phyloP scores from a whole-genome alignment of 2,113 vertebrate species.

The Cervus canadensis region DNA sequence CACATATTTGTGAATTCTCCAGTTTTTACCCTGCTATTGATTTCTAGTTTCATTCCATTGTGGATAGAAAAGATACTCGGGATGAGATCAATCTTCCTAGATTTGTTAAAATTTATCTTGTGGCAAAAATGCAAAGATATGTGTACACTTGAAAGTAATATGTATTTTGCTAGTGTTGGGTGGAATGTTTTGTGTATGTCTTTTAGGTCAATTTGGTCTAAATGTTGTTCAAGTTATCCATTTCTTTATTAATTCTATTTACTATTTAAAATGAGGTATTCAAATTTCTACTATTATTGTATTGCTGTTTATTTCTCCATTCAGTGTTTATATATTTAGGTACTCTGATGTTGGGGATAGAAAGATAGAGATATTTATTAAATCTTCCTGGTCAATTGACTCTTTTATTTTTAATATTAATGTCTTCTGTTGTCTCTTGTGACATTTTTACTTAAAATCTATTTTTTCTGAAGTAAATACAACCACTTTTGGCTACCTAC shows the following conservation, averaged over 20 bases:
- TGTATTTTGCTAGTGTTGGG: not conserved
- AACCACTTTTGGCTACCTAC: not conserved
- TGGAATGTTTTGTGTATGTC: not conserved
- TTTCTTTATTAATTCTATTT: not conserved
- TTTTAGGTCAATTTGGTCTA: not conserved
- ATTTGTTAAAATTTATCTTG: not conserved
- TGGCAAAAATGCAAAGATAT: not conserved
- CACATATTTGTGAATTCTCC: not conserved
- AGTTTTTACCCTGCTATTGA: not conserved
- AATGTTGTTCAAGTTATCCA: not conserved
- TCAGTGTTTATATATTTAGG: not conserved
- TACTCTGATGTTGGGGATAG: not conserved
- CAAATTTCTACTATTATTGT: not conserved
- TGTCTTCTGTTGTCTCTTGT: not conserved
- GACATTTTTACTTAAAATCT: not conserved
- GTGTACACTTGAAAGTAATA: not conserved
- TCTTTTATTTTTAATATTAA: not conserved
- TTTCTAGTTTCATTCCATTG: not conserved
- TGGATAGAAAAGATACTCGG: not conserved
- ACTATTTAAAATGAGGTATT: not conserved
- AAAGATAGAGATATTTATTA: not conserved
- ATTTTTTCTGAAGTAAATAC: not conserved
- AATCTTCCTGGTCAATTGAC: not conserved
- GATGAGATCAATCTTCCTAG: not conserved
- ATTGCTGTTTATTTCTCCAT: not conserved